Evolutionary conservation across 30 jellyfish, hydroid and myxozoan genomes (phyloP).

Genomic region (Chironex yamaguchii): DNA sequence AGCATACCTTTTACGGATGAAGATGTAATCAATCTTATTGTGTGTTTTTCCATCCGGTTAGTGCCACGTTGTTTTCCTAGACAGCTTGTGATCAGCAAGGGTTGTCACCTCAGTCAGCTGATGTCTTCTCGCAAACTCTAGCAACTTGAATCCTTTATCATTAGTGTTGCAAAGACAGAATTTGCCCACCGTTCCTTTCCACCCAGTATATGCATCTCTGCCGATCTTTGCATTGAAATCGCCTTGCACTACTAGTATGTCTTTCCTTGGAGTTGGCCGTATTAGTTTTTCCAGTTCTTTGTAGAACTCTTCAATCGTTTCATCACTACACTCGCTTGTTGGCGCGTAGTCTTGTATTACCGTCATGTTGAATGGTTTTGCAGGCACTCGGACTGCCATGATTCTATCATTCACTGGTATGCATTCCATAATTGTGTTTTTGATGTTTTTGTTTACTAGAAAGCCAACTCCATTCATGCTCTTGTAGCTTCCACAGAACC

Average conservation of each 20-base stretch:
- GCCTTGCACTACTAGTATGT: not conserved
- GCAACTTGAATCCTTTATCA: constrained; percentile 4
- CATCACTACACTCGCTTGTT: not conserved
- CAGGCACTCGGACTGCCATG: not conserved
- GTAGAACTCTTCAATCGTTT: not conserved
- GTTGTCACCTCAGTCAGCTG: not conserved
- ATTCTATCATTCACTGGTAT: constrained; percentile 26
- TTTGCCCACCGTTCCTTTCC: constrained; percentile 1
- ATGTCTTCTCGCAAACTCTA: not conserved
- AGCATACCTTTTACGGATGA: not conserved
- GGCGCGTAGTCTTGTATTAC: constrained; percentile 2
- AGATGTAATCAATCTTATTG: not conserved
- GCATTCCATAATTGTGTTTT: constrained; percentile 4
- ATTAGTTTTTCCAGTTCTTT: not conserved
- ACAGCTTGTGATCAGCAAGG: not conserved
- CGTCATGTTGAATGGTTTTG: not conserved
- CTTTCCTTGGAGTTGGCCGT: not conserved
- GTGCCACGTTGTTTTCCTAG: constrained; percentile 3
- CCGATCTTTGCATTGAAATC: constrained; percentile 4
- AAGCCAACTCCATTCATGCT: not conserved
- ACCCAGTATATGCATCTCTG: not conserved
- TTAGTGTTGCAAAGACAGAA: not conserved
- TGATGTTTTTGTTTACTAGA: not conserved
- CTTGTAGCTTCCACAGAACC: constrained; percentile 39
- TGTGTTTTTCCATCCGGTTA: not conserved